phyloP scores from a whole-genome alignment of 2,888 invertebrate species.

The Xiphydria camelus region DNA sequence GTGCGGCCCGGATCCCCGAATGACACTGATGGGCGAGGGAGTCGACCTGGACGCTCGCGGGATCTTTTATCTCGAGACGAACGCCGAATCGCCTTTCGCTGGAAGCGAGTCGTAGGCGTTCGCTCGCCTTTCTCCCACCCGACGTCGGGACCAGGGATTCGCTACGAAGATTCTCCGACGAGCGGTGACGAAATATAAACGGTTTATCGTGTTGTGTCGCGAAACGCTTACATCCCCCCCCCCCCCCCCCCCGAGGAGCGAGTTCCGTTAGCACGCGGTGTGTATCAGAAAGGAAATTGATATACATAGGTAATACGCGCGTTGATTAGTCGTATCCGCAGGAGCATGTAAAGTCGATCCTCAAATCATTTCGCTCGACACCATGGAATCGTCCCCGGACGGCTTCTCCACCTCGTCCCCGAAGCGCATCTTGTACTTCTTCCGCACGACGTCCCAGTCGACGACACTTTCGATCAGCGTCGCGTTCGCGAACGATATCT shows the following conservation, averaged over 20 bases:
- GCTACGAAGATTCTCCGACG: too few relatives aligned
- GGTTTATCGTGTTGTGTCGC: too few relatives aligned
- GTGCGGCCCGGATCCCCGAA: constrained; percentile 53
- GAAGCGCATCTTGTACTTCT: constrained; percentile 57
- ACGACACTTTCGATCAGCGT: constrained; percentile 57
- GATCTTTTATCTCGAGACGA: constrained; percentile 66
- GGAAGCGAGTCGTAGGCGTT: constrained; percentile 39
- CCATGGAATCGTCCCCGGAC: constrained; percentile 19
- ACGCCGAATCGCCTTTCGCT: constrained; percentile 62
- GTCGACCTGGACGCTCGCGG: constrained; percentile 58
- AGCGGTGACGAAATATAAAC: too few relatives aligned
- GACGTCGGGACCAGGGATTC: too few relatives aligned
- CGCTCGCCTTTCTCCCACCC: too few relatives aligned
- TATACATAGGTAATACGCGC: neutral
- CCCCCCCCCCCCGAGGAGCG: too few relatives aligned
- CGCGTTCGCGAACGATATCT: constrained; percentile 43
- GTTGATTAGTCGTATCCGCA: neutral
- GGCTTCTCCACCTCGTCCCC: constrained; percentile 50
- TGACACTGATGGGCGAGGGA: constrained; percentile 44
- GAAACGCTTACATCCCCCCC: too few relatives aligned
- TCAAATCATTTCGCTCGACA: too few relatives aligned
- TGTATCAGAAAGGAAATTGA: neutral
- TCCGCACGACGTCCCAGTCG: constrained; percentile 59
- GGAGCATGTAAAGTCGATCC: neutral
- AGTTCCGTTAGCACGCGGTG: too few relatives aligned